Evolutionary conservation across 2,888 invertebrate species (phyloP), one percentile per base, ranked within the genome.

Genomic region (Eupelmus urozonus): DNA sequence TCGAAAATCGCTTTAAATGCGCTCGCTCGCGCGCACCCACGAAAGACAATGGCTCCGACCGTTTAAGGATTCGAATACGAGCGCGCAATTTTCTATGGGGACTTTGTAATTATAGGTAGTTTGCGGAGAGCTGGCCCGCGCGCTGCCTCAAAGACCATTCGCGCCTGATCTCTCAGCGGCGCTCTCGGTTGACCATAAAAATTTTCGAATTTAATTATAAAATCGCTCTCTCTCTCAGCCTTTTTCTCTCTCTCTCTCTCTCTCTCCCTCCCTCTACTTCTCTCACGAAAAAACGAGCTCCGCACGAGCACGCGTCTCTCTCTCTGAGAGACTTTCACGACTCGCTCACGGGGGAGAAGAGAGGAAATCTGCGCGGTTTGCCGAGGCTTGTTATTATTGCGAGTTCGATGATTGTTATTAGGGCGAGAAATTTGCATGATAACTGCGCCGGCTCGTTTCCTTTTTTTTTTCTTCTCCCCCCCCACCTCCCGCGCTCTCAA

Each of bases 71-170:
- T 87, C 88, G 88, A 88, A 89, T 89, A 88, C 85, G 88, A 88
- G 67, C 51, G 77, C 67, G 78, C 78, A 89, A 89, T 89, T 89
- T 89, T 88, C 89, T 88, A 89, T 88, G 85, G 89, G 89, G 87
- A 88, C 88, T 89, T 88, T 85, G 88, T 89, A 89, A 89, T 89
- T 89, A 89, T 88, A 86, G 89, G 89, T 85, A 88, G 89, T 89
- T 89, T 87, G 40, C 86, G 9, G 34, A 34, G 34, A 5, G 34
- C 9, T 34, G 40, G 45, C 53, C 71, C 65, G 25, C 55, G 60
- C 18, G 59, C 73, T 29, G 78, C 73, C 78, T 80, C 82, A 71
- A 71, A 34, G 79, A 73, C 76, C 77, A 69, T 82, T 79, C 80
- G 73, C 71, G 74, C 76, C 76, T 63, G 80, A 80, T 84, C 82